phyloP scores from a whole-genome alignment of 2,888 invertebrate genomes.

The Drepanosiphum platanoidis region DNA sequence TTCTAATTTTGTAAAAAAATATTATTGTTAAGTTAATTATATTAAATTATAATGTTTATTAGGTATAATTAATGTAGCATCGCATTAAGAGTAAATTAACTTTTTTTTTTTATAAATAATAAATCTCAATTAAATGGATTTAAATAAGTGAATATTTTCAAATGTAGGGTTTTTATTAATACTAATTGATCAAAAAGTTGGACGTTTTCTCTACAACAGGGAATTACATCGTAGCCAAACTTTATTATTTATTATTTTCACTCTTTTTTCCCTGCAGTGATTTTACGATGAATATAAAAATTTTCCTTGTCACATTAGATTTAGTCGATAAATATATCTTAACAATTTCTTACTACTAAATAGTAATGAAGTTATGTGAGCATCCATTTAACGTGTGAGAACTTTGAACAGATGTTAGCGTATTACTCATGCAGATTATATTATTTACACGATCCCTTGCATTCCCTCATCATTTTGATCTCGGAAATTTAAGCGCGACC shows the following conservation, averaged over 20 bases:
- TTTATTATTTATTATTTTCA: background rate
- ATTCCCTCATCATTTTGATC: conserved; percentile 5
- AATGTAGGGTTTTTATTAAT: background rate
- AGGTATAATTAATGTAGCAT: background rate
- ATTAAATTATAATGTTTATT: background rate
- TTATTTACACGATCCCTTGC: conserved; percentile 31
- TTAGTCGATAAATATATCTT: background rate
- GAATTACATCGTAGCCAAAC: background rate
- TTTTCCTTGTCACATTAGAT: background rate
- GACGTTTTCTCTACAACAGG: background rate
- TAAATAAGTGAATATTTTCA: background rate
- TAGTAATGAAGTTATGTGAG: conserved; percentile 11
- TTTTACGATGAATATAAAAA: background rate
- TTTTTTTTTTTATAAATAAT: background rate
- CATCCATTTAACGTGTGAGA: conserved; percentile 37
- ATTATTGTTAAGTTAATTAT: background rate
- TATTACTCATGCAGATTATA: conserved; percentile 19
- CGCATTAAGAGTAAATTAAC: background rate
- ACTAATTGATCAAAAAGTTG: background rate
- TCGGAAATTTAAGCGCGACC: background rate
- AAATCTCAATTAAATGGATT: background rate
- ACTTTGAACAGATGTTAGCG: conserved; percentile 26
- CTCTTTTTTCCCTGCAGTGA: background rate
- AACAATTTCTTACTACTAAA: conserved; percentile 8
- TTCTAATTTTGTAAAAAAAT: background rate